phyloP scores from a whole-genome alignment of 2,113 vertebrate species.

The Gymnobelideus leadbeateri region DNA sequence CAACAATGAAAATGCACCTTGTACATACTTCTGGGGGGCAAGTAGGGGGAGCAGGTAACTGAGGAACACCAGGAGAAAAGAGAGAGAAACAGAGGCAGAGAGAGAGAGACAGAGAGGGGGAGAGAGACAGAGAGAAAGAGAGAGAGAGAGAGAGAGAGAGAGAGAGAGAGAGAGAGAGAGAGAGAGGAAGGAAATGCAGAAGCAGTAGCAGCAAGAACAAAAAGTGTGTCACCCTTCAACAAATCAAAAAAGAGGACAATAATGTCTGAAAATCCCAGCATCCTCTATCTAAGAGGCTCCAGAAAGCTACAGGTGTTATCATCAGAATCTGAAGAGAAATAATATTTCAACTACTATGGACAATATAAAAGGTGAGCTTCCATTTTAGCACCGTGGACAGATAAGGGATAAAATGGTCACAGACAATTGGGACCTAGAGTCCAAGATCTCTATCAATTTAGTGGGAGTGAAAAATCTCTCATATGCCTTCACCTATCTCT shows the following conservation, averaged over 20 bases:
- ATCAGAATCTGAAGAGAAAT: background rate
- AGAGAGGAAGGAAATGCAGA: background rate
- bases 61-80: no score
- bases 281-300: background rate
- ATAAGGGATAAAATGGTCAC: background rate
- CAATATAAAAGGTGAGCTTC: background rate
- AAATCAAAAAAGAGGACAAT: background rate
- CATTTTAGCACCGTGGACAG: background rate
- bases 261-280: background rate
- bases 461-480: background rate
- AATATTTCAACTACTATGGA: background rate
- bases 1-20: background rate
- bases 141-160: no score
- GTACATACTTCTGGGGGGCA: no score
- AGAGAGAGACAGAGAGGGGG: no score
- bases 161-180: background rate
- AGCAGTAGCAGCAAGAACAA: background rate
- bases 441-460: constrained; percentile 36
- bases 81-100: no score
- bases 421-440: constrained; percentile 9
- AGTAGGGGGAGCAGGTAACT: no score
- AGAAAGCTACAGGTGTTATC: background rate
- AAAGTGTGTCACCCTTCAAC: background rate
- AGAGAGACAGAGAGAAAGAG: no score
- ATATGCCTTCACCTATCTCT: constrained; percentile 30